Evolutionary conservation across 1,140 invertebrate genomes (phyloP).

Genomic region (Drosophila orena): DNA sequence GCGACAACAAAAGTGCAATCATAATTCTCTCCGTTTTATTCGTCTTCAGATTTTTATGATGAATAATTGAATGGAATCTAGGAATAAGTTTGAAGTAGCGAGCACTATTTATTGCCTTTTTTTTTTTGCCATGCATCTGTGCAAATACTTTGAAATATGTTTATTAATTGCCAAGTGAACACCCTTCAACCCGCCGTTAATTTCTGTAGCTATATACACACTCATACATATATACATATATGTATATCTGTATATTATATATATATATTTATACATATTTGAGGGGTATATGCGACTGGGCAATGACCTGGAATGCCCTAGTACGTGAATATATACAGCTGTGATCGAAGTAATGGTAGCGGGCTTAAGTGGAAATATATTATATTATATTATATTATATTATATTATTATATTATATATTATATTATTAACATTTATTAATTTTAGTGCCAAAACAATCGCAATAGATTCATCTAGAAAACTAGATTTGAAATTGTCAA

Average conservation of each 20-base stretch:
- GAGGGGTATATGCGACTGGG: slow-evolving; percentile 4
- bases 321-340: not conserved
- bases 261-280: slow-evolving; percentile 1
- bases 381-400: too few species aligned
- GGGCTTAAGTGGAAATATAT: not conserved
- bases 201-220: not conserved
- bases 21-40: slow-evolving; percentile 8
- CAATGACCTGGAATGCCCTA: slow-evolving; percentile 3
- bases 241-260: too few species aligned
- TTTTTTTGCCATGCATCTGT: slow-evolving; percentile 4
- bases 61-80: slow-evolving; percentile 44
- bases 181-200: slow-evolving; percentile 13
- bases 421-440: too few species aligned
- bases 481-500: too few species aligned
- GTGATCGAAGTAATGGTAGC: not conserved
- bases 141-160: slow-evolving; percentile 23
- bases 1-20: slow-evolving; percentile 44
- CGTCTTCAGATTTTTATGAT: slow-evolving; percentile 19
- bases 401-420: too few species aligned
- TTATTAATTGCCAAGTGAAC: slow-evolving; percentile 19
- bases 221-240: not conserved
- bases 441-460: too few species aligned
- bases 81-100: slow-evolving; percentile 15
- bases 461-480: too few species aligned
- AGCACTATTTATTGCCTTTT: slow-evolving; percentile 10